These are phyloP conservation scores for Scaptomyza tumidula DNA, from an alignment of 2,888 invertebrate species.

Conservation along the genomic window DNA sequence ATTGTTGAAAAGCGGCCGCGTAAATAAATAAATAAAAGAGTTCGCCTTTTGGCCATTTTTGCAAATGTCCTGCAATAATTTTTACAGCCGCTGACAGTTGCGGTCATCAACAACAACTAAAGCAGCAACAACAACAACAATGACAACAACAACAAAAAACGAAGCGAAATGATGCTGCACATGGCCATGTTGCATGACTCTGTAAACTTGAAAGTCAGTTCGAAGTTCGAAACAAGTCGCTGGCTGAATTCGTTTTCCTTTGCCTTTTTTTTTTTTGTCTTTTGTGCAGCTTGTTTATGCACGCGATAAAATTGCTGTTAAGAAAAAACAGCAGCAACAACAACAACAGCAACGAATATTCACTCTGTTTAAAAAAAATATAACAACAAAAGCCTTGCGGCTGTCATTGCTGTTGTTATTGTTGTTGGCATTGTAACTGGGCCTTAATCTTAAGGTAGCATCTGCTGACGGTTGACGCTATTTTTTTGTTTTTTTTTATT, in stretches of 20 bases:
- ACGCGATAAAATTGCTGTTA: constrained; percentile 74
- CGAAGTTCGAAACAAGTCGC: constrained; percentile 60
- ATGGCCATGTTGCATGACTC: constrained; percentile 76
- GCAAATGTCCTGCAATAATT: constrained; percentile 75
- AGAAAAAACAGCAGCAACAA: constrained; percentile 29
- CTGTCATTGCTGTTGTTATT: constrained; percentile 46
- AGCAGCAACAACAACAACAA: constrained; percentile 29
- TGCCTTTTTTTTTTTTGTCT: too few species aligned
- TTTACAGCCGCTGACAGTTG: constrained; percentile 64
- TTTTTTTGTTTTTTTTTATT: constrained; percentile 11
- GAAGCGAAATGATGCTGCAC: constrained; percentile 54
- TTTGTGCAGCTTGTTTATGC: constrained; percentile 67
- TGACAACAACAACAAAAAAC: constrained; percentile 29
- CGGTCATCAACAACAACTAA: constrained; percentile 17
- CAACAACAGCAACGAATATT: constrained; percentile 44
- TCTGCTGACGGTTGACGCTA: constrained; percentile 58
- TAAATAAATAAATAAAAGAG: constrained; percentile 48
- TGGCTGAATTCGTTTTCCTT: constrained; percentile 18
- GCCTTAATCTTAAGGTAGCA: constrained; percentile 73
- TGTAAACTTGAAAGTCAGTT: constrained; percentile 73
- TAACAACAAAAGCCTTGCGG: constrained; percentile 71
- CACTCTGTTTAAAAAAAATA: constrained; percentile 30
- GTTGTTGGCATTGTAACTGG: constrained; percentile 50
- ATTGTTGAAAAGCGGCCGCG: constrained; percentile 38
- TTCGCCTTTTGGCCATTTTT: constrained; percentile 65